phyloP scores from a whole-genome alignment of 1,140 invertebrate genomes.

The Drosophila kepulauana region DNA sequence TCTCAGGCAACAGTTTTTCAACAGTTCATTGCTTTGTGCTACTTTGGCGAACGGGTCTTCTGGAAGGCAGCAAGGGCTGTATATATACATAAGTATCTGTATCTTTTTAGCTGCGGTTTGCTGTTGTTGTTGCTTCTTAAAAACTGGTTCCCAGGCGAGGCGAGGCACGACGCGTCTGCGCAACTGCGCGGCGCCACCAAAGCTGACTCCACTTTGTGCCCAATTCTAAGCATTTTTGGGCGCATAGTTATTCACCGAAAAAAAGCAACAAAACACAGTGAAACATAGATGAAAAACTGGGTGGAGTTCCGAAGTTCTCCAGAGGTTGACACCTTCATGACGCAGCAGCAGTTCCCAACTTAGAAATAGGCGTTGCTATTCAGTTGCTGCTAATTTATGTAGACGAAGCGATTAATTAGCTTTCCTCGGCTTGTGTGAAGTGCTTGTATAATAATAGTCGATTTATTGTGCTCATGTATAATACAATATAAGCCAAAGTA shows the following conservation, averaged over 20 bases:
- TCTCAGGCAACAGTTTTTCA: constrained; percentile 71
- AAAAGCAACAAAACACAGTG: background rate
- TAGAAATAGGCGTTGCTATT: constrained; percentile 1
- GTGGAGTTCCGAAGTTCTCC: constrained; percentile 16
- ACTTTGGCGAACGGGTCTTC: constrained; percentile 72
- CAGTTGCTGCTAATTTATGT: constrained; percentile 44
- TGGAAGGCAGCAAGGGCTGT: constrained; percentile 59
- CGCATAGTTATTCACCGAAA: constrained; percentile 58
- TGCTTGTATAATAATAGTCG: constrained; percentile 36
- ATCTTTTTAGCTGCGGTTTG: constrained; percentile 12
- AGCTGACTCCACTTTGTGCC: constrained; percentile 58
- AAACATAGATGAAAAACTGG: constrained; percentile 22
- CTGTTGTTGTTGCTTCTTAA: constrained; percentile 37
- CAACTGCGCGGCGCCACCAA: constrained; percentile 48
- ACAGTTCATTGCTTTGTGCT: constrained; percentile 82
- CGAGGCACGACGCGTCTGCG: constrained; percentile 36
- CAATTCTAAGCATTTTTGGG: constrained; percentile 65
- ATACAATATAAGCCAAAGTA: constrained; percentile 38
- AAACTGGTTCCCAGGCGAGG: constrained; percentile 73
- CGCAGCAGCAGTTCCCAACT: constrained; percentile 8
- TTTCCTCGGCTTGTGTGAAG: constrained; percentile 31
- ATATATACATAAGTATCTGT: constrained; percentile 11
- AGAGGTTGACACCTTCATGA: constrained; percentile 22
- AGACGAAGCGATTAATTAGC: constrained; percentile 62
- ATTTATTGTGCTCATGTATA: constrained; percentile 36